Evolutionary conservation across 1,140 invertebrate genomes (phyloP).

Genomic region (Homalodisca vitripennis): DNA sequence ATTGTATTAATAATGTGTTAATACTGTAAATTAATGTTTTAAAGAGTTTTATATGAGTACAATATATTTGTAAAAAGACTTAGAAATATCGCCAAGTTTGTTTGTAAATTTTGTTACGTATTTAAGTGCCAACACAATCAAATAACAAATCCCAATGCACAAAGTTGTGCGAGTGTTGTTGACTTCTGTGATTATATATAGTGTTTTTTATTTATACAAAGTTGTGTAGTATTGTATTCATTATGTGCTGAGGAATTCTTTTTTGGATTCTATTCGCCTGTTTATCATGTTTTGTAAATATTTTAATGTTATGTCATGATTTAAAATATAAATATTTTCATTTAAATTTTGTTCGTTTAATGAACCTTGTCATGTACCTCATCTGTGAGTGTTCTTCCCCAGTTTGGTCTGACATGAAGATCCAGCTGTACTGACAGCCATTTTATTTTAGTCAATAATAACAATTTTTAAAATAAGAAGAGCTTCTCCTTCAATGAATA

Average conservation of each 20-base stretch:
- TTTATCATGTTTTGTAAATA: constrained; percentile 12
- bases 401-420: no score
- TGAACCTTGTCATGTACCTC: no score
- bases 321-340: constrained; percentile 11
- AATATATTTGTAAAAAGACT: constrained; percentile 5
- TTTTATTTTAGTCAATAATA: no score
- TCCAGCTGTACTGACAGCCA: no score
- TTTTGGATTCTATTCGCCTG: neutral
- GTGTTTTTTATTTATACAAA: constrained; percentile 17
- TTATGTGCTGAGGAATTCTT: neutral
- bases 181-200: constrained; percentile 21
- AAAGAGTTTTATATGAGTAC: neutral
- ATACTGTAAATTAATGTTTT: constrained; percentile 12
- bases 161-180: neutral
- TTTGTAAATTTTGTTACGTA: constrained; percentile 13
- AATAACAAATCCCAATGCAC: neutral
- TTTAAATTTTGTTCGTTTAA: no score
- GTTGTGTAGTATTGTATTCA: neutral
- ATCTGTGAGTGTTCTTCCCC: no score
- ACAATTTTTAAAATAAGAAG: no score
- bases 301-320: constrained; percentile 21
- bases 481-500: no score
- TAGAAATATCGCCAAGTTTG: neutral
- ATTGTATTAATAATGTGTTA: neutral
- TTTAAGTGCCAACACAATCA: constrained; percentile 24